Conservation (phyloP, 2,888 invertebrate species). For the Athalia cordata region DNA sequence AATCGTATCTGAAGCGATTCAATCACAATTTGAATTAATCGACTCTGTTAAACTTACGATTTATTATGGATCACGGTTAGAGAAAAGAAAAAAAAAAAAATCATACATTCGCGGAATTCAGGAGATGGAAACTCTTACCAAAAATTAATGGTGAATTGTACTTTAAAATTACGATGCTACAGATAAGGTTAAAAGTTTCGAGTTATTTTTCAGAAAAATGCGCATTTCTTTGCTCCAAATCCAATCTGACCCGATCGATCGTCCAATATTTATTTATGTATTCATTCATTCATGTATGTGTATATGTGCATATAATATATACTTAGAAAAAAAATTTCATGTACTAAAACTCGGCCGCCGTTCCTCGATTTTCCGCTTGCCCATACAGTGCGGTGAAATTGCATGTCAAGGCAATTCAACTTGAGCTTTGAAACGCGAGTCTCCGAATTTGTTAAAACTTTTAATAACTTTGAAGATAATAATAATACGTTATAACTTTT, state of each 20-base stretch:
- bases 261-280: background rate
- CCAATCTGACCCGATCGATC: constrained; percentile 24
- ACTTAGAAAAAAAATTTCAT: too few relatives aligned
- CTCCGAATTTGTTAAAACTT: background rate
- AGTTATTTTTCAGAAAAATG: background rate
- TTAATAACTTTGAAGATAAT: constrained; percentile 1
- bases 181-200: constrained; percentile 18
- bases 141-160: constrained; percentile 8
- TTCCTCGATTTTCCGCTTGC: background rate
- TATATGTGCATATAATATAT: background rate
- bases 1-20: background rate
- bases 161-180: background rate
- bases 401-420: background rate
- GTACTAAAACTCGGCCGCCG: too few relatives aligned
- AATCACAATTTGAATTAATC: constrained; percentile 14
- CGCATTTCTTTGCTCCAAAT: constrained; percentile 2
- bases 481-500: background rate
- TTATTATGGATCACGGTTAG: background rate
- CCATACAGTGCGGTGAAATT: background rate
- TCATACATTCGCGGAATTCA: too few relatives aligned
- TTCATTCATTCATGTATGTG: background rate
- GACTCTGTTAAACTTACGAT: background rate
- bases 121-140: background rate
- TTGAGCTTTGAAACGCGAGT: background rate
- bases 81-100: too few relatives aligned